Evolutionary conservation across 2,888 invertebrate species (phyloP), one percentile per base, ranked within the genome.

Genomic region (Leptopilina drosophilae): DNA sequence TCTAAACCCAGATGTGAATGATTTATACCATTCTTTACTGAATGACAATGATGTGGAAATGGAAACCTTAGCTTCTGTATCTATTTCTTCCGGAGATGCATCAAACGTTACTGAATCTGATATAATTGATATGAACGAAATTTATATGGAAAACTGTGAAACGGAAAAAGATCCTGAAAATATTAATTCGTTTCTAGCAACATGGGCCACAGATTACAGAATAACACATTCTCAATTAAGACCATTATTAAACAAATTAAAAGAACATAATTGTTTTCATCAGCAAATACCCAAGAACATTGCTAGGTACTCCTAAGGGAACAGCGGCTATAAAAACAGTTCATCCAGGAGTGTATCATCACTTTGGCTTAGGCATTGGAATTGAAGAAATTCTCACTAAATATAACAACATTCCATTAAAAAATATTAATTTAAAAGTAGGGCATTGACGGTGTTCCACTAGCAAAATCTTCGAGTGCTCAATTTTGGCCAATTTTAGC

Each of bases 401-500:
- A 49, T 5, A 69, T 6, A 4, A 49, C 1, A 15, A 69, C 20
- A 7, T 53, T 5, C 6, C 26, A 20, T 69, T 42, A n/a, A 15
- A 4, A 15, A 46, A n/a, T 49, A 49, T 69, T 69, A 42, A 15
- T 5, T 8, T 69, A 15, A 69, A 49, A 42, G 42, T 49, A 49
- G n/a, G 69, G 69, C 5, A 69, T 69, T 62, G 62, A 62, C 9
- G 62, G 62, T 15, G 62, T 62, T 62, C 15, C n/a, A 62, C 9
- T 62, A 62, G 11, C 49, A 12, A n/a, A 11, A 5, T 46, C 49
- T n/a, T 69, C 42, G 2, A 69, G n/a, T n/a, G 14, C 42, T 42
- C 49, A 69, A 46, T 69, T 69, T 11, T 69, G 69, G 69, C 69
- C 69, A 12, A 69, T 69, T 42, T 46, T 69, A 46, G 46, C 20